Percentiles rank a stretch among this genome's conserved stretches.
Conservation (phyloP, 2,888 invertebrate species). For the Alentia gelatinosa region DNA sequence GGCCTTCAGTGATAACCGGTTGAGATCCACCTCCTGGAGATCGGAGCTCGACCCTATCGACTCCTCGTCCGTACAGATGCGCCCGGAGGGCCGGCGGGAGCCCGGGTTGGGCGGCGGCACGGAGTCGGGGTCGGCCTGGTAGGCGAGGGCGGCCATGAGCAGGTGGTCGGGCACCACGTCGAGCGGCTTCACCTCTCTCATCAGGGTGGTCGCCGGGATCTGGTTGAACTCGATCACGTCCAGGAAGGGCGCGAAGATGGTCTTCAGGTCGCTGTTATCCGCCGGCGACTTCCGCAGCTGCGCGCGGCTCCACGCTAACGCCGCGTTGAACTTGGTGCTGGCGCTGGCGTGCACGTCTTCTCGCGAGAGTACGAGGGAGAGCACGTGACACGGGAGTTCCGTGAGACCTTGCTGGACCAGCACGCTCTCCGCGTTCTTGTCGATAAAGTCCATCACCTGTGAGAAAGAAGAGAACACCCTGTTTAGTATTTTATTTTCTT, state of each 20-base stretch:
- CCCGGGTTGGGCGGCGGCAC: constrained; percentile 35
- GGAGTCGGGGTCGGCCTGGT: constrained; percentile 43
- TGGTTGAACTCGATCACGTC: constrained; percentile 3
- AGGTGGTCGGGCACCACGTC: background rate
- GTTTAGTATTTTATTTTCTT: too few species aligned
- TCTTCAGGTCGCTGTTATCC: background rate
- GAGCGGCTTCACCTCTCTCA: constrained; percentile 36
- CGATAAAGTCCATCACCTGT: constrained; percentile 44
- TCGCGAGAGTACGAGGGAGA: background rate
- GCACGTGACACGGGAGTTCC: constrained; percentile 36
- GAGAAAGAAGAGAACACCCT: background rate
- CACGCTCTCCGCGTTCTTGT: constrained; percentile 29
- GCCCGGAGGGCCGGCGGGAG: background rate
- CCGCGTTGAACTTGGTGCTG: constrained; percentile 28
- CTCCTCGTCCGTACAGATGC: constrained; percentile 25
- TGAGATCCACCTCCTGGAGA: constrained; percentile 35
- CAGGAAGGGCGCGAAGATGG: background rate
- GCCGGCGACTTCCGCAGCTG: background rate
- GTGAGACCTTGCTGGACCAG: background rate
- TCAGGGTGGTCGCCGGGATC: background rate
- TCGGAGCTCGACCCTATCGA: constrained; percentile 36
- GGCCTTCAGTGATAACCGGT: background rate
- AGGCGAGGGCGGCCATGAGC: constrained; percentile 43
- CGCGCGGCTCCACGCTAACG: constrained; percentile 12
- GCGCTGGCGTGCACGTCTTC: constrained; percentile 26